A percentile compares a stretch with the other conserved stretches of the same genome.
phyloP scores from a whole-genome alignment of 2,797 vertebrate species.

The Sebastiscus tertius region DNA sequence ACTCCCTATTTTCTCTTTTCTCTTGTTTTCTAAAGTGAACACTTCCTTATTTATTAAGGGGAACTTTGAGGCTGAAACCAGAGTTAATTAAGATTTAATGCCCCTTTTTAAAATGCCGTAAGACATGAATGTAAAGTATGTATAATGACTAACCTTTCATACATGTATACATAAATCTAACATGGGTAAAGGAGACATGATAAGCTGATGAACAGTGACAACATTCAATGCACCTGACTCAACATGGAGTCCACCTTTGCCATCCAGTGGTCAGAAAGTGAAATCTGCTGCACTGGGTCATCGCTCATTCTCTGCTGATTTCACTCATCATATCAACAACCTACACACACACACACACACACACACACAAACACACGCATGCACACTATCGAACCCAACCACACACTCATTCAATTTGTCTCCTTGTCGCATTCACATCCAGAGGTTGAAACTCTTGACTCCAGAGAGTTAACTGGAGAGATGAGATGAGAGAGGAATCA shows the following conservation, averaged over 20 bases:
- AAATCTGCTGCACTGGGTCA: slow-evolving; percentile 24
- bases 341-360: neutral
- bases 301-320: slow-evolving; percentile 17
- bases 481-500: slow-evolving; percentile 76
- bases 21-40: neutral
- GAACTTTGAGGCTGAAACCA: neutral
- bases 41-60: neutral
- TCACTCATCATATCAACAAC: slow-evolving; percentile 23
- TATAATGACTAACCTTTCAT: neutral
- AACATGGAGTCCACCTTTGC: slow-evolving; percentile 50
- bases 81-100: neutral
- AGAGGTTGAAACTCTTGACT: slow-evolving; percentile 76
- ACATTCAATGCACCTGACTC: slow-evolving; percentile 31
- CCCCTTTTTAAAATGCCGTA: neutral
- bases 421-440: slow-evolving; percentile 69
- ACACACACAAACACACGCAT: neutral
- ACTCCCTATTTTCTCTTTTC: neutral
- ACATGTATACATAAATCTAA: neutral
- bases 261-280: slow-evolving; percentile 58
- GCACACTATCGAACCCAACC: neutral
- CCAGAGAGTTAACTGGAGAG: slow-evolving; percentile 73
- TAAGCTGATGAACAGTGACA: neutral
- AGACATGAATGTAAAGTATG: neutral
- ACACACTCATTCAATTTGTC: slow-evolving; percentile 73
- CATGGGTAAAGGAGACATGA: neutral